Base-by-base conservation (phyloP, 2,797 vertebrate species). In the Staurois parvus region DNA sequence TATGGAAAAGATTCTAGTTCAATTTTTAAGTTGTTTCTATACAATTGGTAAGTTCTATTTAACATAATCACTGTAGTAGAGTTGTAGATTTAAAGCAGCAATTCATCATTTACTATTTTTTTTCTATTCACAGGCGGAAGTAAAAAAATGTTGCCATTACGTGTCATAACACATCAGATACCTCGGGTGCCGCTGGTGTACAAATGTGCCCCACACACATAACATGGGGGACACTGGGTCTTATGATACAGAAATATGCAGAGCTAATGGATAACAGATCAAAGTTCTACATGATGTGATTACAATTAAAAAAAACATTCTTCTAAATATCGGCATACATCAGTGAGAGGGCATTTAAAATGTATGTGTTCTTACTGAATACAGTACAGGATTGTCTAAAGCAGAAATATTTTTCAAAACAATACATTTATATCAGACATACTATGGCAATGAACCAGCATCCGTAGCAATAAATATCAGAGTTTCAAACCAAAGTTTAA, bases 71-170 rank as follows among this genome's bases (percentile, higher is more conserved):
- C 26, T 45, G 37, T 40, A 32, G 26, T n/a, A 66, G 62, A 67
- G 28, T 13, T 79, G 37, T 79, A 64, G 12, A 64, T 69, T 79
- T 68, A 68, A 79, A 30, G 37, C n/a, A 79, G 77, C n/a, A 69
- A 79, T 79, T 66, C 76, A 78, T 78, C 59, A 66, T 69, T 80
- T 52, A 30, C 9, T 69, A 52, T 69, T 52, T 70, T 52, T n/a
- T 69, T 80, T 70, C 6, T n/a, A 29, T 69, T 70, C 48, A 48
- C 67, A 26, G 32, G 21, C 9, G 28, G 78, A 80, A 70, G 40
- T 32, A 68, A 13, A 69, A n/a, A 69, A 29, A 40, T 70, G 78
- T 70, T 59, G 52, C 21, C 21, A 59, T 21, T 59, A 42, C 52
- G 34, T 70, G 78, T 56, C 66, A 80, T 69, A 70, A 80, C 78